These are phyloP conservation scores for Neotoma lepida DNA, from an alignment of 2,113 vertebrate species.

Conservation along the genomic window DNA sequence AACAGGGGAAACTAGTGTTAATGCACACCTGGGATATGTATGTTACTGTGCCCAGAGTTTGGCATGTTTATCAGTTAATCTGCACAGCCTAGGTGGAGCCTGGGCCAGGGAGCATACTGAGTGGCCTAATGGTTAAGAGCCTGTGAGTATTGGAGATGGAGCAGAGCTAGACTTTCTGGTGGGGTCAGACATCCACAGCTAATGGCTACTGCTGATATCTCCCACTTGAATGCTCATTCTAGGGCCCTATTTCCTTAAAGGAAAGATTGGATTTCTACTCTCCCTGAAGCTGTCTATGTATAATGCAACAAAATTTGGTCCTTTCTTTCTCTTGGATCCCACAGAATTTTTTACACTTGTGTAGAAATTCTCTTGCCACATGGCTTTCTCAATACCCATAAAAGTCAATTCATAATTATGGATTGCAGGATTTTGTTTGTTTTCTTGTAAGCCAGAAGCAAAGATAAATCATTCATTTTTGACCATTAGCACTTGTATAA, in stretches of 20 bases:
- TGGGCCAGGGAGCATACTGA: neutral
- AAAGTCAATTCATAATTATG: neutral
- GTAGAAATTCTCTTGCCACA: neutral
- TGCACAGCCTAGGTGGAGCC: neutral
- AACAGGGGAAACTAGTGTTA: neutral
- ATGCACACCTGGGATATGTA: neutral
- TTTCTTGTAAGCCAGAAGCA: neutral
- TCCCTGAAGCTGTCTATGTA: neutral
- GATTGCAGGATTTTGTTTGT: neutral
- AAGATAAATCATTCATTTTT: conserved; percentile 5
- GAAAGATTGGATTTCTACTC: neutral
- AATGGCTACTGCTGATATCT: neutral
- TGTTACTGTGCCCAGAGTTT: neutral
- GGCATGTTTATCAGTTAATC: neutral
- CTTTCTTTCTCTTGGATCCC: neutral
- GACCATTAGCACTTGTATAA: neutral
- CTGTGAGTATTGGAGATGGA: neutral
- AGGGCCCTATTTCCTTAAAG: neutral
- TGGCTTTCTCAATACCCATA: neutral
- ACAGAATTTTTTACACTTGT: neutral
- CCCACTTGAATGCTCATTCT: neutral
- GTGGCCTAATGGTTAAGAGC: neutral
- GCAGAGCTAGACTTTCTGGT: neutral
- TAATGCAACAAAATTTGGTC: neutral
- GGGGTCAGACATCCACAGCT: neutral